A percentile compares a stretch with the other conserved stretches of the same genome.
These are phyloP conservation scores for Mustela lutreola DNA, from an alignment of 2,113 vertebrate genomes.

Conservation along the genomic window DNA sequence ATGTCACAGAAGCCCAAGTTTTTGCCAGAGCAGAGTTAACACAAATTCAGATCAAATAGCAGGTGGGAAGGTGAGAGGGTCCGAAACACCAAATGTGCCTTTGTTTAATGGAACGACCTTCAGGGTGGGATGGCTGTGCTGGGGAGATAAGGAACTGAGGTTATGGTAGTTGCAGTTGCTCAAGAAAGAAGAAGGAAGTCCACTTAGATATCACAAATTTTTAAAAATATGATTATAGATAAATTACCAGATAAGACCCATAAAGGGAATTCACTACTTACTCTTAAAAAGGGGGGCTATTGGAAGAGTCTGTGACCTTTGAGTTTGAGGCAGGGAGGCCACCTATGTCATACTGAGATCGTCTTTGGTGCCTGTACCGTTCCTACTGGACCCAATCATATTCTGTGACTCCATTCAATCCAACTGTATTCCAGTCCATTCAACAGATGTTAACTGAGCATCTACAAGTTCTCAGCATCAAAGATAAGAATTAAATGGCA, in stretches of 20 bases:
- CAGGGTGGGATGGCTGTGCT: neutral
- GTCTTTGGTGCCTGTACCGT: neutral
- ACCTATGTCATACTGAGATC: fast-evolving
- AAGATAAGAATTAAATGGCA: neutral
- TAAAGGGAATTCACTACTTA: neutral
- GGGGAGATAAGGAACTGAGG: conserved; percentile 70
- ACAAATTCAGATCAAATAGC: neutral
- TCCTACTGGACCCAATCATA: neutral
- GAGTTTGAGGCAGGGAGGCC: neutral
- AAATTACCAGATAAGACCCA: neutral
- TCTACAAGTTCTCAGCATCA: neutral
- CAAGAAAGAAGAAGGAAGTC: conserved; percentile 72
- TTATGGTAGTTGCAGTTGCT: conserved; percentile 63
- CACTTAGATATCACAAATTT: conserved; percentile 4
- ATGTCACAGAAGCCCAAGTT: neutral
- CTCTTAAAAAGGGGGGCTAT: fast-evolving
- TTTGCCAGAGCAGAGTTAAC: neutral
- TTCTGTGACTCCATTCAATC: too few species aligned
- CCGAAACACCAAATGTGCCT: fast-evolving
- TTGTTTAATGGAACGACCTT: neutral
- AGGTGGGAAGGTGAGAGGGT: too few species aligned
- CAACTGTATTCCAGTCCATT: neutral
- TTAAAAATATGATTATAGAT: neutral
- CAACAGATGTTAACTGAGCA: neutral
- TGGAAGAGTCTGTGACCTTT: neutral